Percentiles rank a stretch among this genome's conserved stretches.
phyloP scores from a whole-genome alignment of 2,113 vertebrate genomes.

The Noturus placidus region DNA sequence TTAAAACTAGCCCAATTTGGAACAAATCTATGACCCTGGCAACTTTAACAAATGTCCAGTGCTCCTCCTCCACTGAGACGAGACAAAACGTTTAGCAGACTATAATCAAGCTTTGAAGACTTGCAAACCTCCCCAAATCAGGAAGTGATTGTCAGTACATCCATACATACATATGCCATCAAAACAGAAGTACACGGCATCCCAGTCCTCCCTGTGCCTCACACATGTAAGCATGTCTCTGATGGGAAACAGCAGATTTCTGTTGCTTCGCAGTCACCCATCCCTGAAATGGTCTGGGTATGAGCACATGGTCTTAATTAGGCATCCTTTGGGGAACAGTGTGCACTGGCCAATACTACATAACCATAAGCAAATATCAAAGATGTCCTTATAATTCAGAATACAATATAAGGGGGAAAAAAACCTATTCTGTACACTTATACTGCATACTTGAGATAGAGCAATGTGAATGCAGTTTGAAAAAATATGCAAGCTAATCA shows the following conservation, averaged over 20 bases:
- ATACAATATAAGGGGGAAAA: neutral
- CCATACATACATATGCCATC: neutral
- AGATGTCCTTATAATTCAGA: neutral
- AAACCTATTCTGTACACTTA: neutral
- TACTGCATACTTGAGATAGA: neutral
- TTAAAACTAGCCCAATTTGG: neutral
- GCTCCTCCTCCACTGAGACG: neutral
- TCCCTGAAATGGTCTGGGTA: slow-evolving; percentile 48
- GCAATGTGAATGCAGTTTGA: neutral
- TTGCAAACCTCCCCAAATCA: neutral
- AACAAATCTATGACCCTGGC: neutral
- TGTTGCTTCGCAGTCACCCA: slow-evolving; percentile 39
- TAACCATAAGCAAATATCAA: slow-evolving; percentile 60
- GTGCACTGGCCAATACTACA: neutral
- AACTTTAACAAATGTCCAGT: neutral
- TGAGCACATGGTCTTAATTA: slow-evolving; percentile 58
- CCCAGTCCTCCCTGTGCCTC: slow-evolving; percentile 4
- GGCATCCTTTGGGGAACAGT: slow-evolving; percentile 2
- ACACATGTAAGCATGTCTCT: neutral
- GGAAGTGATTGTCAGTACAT: slow-evolving; percentile 1
- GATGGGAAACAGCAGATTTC: slow-evolving; percentile 46
- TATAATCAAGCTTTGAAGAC: neutral
- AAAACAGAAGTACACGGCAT: neutral
- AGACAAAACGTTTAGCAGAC: neutral
- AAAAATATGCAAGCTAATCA: slow-evolving; percentile 4